phyloP scores from a whole-genome alignment of 2,113 vertebrate species.

The Butorides virescens region DNA sequence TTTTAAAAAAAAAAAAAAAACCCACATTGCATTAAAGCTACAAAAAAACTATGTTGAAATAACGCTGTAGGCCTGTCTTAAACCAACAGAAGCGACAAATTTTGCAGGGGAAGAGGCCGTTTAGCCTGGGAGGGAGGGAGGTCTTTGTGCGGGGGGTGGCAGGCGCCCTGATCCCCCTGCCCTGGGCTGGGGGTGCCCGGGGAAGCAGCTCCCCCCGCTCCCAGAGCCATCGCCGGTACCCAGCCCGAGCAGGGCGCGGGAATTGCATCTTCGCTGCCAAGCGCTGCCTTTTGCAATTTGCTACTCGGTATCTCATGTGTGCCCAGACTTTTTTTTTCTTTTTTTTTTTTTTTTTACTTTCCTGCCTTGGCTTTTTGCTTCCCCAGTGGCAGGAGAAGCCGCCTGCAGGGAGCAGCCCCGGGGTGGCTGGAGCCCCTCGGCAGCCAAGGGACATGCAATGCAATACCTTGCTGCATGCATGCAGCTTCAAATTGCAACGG shows the following conservation, averaged over 20 bases:
- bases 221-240: rapidly evolving
- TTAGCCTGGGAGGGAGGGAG: not conserved
- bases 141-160: not conserved
- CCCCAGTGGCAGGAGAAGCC: not conserved
- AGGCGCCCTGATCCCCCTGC: not conserved
- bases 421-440: not conserved
- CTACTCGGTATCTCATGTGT: not conserved
- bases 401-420: not conserved
- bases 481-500: not conserved
- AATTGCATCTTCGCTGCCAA: not conserved
- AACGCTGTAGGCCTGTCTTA: not conserved
- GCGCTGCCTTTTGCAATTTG: not conserved
- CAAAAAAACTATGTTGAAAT: slow-evolving; percentile 28
- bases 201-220: not conserved
- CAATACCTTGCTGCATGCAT: not conserved
- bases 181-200: not conserved
- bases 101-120: not conserved
- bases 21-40: not conserved
- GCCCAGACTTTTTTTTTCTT: not conserved
- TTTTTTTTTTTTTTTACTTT: not conserved
- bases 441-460: not conserved
- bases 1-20: not conserved
- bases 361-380: not conserved
- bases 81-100: not conserved
- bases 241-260: not conserved